phyloP scores from a whole-genome alignment of 2,113 vertebrate species.

The Pseudopodoces humilis region DNA sequence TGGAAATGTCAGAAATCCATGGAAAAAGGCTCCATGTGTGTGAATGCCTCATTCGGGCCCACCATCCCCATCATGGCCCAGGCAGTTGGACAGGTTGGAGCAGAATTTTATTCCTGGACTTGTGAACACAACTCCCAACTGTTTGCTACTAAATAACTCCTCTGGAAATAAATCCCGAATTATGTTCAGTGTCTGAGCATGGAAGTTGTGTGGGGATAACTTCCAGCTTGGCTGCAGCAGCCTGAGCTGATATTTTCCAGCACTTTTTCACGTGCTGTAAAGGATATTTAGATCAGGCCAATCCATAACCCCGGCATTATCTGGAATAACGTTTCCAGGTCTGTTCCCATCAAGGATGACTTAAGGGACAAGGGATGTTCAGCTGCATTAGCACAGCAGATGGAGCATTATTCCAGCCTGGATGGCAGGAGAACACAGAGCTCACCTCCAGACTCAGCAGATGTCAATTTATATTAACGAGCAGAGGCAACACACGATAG shows the following conservation, averaged over 20 bases:
- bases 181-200: neutral
- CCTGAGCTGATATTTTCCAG: neutral
- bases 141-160: conserved; percentile 27
- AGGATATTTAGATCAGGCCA: neutral
- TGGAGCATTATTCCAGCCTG: conserved; percentile 20
- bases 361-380: conserved; percentile 39
- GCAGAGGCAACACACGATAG: conserved; percentile 14
- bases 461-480: conserved; percentile 70
- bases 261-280: neutral
- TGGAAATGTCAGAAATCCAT: neutral
- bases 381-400: conserved; percentile 23
- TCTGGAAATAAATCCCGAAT: conserved; percentile 32
- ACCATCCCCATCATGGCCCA: neutral
- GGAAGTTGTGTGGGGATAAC: neutral
- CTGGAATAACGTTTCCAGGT: neutral
- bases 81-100: neutral
- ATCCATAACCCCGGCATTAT: neutral
- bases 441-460: conserved; percentile 57
- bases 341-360: neutral
- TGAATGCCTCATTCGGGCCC: neutral
- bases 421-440: neutral
- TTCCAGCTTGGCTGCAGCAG: neutral
- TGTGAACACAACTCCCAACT: neutral
- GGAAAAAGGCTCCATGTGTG: neutral
- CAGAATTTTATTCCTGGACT: neutral